Evolutionary conservation across 1,140 invertebrate species (phyloP).

Genomic region (Eubasilissa regina): DNA sequence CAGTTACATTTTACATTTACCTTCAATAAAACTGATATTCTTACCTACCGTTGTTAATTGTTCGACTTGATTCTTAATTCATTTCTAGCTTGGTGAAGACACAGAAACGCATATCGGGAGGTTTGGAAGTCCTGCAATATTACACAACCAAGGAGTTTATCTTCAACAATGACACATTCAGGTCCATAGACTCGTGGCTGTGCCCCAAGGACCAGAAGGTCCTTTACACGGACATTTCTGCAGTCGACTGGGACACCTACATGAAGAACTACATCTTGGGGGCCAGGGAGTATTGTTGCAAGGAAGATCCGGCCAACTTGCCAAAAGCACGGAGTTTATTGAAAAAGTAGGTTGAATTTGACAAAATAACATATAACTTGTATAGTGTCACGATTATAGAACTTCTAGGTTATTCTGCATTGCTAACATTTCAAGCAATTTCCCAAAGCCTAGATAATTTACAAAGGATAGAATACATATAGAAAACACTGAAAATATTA

Average conservation of each 20-base stretch:
- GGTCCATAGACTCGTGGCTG: conserved; percentile 75
- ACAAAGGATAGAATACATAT: too few species aligned
- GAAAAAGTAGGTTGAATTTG: conserved; percentile 65
- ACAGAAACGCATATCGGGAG: conserved; percentile 77
- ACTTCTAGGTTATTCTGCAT: neutral
- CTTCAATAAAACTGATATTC: too few species aligned
- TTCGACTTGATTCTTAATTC: neutral
- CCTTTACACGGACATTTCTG: conserved; percentile 75
- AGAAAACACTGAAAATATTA: too few species aligned
- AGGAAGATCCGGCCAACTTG: conserved; percentile 84
- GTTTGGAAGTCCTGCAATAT: conserved; percentile 82
- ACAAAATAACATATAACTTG: neutral
- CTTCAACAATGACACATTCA: conserved; percentile 83
- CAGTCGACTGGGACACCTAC: conserved; percentile 80
- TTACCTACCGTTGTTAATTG: too few species aligned
- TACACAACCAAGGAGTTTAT: conserved; percentile 90
- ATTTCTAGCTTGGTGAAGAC: conserved; percentile 76
- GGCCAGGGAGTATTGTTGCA: conserved; percentile 80
- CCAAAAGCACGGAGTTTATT: conserved; percentile 78
- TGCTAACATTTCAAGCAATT: too few species aligned
- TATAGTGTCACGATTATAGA: neutral
- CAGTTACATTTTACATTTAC: too few species aligned
- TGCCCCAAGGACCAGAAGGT: conserved; percentile 73
- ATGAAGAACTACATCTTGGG: conserved; percentile 82
- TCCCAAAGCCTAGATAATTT: too few species aligned